phyloP scores from a whole-genome alignment of 2,113 vertebrate genomes.

The Mormyrus iriodes region DNA sequence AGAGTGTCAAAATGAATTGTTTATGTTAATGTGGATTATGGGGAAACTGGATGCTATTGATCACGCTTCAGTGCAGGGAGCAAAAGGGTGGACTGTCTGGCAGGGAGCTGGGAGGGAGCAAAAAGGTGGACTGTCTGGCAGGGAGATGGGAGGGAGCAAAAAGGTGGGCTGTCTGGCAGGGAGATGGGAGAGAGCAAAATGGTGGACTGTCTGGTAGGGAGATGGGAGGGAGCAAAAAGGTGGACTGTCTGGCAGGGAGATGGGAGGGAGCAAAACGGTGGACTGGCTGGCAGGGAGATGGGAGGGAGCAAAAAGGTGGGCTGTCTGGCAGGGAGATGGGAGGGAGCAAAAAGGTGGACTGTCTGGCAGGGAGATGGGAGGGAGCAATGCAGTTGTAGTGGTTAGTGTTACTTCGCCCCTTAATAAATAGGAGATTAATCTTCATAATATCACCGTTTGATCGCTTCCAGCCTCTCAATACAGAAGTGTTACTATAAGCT shows the following conservation, averaged over 20 bases:
- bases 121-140: not conserved
- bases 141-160: not conserved
- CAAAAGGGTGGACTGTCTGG: not conserved
- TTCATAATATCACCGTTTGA: not conserved
- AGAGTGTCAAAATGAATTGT: not conserved
- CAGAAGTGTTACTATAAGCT: not conserved
- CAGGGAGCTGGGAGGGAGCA: not conserved
- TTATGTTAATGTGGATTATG: not conserved
- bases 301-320: not conserved
- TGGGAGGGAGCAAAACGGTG: not conserved
- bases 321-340: too few relatives aligned
- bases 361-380: not conserved
- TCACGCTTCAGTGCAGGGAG: not conserved
- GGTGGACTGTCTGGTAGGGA: not conserved
- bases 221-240: too few relatives aligned
- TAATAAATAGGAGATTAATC: not conserved
- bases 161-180: not conserved
- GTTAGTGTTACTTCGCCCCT: not conserved
- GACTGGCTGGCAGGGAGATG: not conserved
- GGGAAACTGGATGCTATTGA: not conserved
- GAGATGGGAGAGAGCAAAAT: not conserved
- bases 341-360: too few relatives aligned
- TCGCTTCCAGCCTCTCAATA: constrained; percentile 5
- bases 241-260: not conserved
- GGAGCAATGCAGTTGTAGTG: not conserved